phyloP scores from a whole-genome alignment of 2,797 vertebrate species.

The Halcyon smyrnensis region DNA sequence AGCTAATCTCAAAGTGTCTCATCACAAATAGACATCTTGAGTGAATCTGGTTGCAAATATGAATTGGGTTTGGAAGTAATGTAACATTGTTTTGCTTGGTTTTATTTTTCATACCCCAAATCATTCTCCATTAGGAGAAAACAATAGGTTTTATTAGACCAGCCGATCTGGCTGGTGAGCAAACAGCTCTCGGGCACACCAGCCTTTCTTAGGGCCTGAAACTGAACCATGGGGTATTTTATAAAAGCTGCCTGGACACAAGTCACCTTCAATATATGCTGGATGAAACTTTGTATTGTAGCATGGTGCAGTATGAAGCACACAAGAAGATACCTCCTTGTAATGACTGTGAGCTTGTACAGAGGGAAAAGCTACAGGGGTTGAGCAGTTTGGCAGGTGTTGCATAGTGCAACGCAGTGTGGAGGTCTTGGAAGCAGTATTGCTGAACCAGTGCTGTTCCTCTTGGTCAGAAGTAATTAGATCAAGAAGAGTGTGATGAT shows the following conservation, averaged over 20 bases:
- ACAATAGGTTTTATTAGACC: neutral
- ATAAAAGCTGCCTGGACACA: neutral
- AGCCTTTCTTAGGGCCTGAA: neutral
- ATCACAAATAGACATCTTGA: neutral
- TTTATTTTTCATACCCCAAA: neutral
- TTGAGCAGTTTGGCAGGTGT: neutral
- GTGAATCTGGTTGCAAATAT: neutral
- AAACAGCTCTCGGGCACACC: neutral
- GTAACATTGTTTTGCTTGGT: neutral
- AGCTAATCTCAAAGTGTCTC: neutral
- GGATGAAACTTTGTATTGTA: neutral
- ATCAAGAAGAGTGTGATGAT: neutral
- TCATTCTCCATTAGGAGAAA: neutral
- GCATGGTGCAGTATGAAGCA: neutral
- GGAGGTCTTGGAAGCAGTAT: neutral
- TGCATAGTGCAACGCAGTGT: neutral
- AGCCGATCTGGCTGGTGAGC: neutral
- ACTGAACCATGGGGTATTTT: neutral
- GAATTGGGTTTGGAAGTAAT: neutral
- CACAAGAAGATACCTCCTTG: neutral
- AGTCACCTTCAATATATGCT: neutral
- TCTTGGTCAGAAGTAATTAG: neutral
- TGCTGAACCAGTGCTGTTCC: neutral
- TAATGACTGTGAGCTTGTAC: neutral
- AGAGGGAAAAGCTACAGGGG: neutral